A percentile compares a stretch with the other conserved stretches of the same genome.
phyloP scores from a whole-genome alignment of 2,888 invertebrate genomes.

The Incurvaria masculella region DNA sequence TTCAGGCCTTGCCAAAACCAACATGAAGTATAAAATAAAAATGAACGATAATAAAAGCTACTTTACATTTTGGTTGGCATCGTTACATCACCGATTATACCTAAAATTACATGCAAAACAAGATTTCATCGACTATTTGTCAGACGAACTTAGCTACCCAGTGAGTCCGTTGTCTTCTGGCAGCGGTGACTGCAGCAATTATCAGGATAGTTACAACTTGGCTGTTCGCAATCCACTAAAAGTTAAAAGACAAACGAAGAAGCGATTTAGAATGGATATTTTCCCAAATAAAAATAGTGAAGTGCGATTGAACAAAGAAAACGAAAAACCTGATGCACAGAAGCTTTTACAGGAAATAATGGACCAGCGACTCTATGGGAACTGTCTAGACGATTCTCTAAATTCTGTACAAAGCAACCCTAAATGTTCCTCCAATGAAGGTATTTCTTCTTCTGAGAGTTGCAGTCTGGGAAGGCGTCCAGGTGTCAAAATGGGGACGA shows the following conservation, averaged over 20 bases:
- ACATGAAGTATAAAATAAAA: slow-evolving; percentile 68
- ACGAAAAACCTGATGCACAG: slow-evolving; percentile 59
- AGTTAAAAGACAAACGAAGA: slow-evolving; percentile 38
- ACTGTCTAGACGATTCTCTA: slow-evolving; percentile 21
- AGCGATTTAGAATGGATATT: slow-evolving; percentile 50
- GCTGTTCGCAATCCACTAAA: slow-evolving; percentile 45
- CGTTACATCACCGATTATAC: slow-evolving; percentile 75
- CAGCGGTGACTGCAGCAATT: slow-evolving; percentile 43
- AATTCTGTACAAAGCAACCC: slow-evolving; percentile 27
- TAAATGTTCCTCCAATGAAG: slow-evolving; percentile 35
- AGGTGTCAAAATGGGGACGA: slow-evolving; percentile 73
- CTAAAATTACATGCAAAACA: slow-evolving; percentile 69
- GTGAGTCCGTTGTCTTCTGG: slow-evolving; percentile 29
- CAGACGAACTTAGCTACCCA: slow-evolving; percentile 58
- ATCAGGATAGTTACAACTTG: slow-evolving; percentile 50
- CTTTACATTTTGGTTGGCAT: slow-evolving; percentile 72
- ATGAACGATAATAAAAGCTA: slow-evolving; percentile 74
- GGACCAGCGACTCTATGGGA: slow-evolving; percentile 34
- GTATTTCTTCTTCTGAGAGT: slow-evolving; percentile 48
- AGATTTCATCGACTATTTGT: slow-evolving; percentile 62
- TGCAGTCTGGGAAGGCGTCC: slow-evolving; percentile 54
- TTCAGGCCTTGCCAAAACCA: slow-evolving; percentile 54
- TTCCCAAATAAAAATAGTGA: slow-evolving; percentile 51
- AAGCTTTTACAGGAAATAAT: slow-evolving; percentile 38
- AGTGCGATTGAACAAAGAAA: slow-evolving; percentile 65